These are phyloP conservation scores for Oscheius sp. DNA, from an alignment of 2,888 invertebrate genomes.

Conservation along the genomic window DNA sequence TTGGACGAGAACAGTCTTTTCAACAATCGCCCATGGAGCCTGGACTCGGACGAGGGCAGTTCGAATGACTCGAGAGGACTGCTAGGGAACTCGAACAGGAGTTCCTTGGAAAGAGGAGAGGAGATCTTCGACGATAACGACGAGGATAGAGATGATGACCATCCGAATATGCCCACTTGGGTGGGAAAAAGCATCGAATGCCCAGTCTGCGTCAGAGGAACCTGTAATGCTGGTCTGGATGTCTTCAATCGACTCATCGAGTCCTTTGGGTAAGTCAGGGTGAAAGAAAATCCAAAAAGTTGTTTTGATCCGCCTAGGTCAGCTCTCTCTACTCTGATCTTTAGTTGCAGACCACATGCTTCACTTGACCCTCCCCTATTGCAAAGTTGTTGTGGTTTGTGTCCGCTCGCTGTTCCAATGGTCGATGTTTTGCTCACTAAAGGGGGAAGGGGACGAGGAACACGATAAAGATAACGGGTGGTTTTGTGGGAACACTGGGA, in stretches of 20 bases:
- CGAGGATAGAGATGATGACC: constrained; percentile 1
- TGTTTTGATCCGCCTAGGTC: no score
- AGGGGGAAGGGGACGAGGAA: neutral
- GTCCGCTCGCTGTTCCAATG: constrained; percentile 28
- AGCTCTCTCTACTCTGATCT: no score
- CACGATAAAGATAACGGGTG: neutral
- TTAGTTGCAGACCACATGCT: no score
- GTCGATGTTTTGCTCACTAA: constrained; percentile 40
- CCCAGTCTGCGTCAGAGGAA: constrained; percentile 5
- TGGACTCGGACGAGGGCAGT: constrained; percentile 13
- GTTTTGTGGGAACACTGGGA: neutral
- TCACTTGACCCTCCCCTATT: no score
- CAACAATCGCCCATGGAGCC: constrained; percentile 4
- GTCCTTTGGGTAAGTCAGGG: constrained; percentile 16
- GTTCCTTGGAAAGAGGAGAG: constrained; percentile 15
- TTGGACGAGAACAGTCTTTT: constrained; percentile 1
- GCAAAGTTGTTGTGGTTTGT: no score
- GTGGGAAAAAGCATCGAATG: neutral
- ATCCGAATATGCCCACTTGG: neutral
- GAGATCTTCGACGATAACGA: constrained; percentile 1
- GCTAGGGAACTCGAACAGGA: neutral
- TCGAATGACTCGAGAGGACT: constrained; percentile 19
- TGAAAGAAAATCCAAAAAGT: constrained; percentile 19
- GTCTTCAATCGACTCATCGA: constrained; percentile 9
- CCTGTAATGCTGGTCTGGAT: constrained; percentile 12